Conservation (phyloP, 2,797 vertebrate genomes). For the Liasis olivaceus region DNA sequence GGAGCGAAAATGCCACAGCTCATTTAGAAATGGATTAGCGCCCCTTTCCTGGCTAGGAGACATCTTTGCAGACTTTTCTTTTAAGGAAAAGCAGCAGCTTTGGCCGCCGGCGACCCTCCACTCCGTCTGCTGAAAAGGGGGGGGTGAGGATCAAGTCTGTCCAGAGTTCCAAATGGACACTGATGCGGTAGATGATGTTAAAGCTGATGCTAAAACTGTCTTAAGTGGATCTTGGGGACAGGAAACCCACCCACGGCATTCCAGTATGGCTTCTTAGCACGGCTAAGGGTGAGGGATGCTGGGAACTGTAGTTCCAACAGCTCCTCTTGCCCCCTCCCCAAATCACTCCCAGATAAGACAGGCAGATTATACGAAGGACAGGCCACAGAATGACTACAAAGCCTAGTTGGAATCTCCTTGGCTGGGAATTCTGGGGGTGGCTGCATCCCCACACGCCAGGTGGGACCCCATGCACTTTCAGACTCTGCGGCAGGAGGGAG, state of each 20-base stretch:
- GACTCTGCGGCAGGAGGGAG: neutral
- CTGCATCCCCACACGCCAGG: too few relatives aligned
- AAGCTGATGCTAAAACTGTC: too few relatives aligned
- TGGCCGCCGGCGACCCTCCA: neutral
- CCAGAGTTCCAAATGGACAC: neutral
- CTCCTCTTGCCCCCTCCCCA: neutral
- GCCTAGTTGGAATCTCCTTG: neutral
- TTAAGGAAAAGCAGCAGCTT: neutral
- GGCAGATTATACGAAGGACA: neutral
- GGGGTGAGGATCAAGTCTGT: too few relatives aligned
- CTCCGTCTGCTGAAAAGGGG: neutral
- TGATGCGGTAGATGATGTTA: neutral
- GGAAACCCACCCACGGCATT: neutral
- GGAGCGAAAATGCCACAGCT: neutral
- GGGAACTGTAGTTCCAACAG: neutral
- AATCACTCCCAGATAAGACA: fast-evolving
- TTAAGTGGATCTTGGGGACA: neutral
- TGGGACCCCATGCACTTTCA: too few relatives aligned
- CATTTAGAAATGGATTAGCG: neutral
- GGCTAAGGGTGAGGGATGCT: neutral
- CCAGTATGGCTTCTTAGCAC: neutral
- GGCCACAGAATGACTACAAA: neutral
- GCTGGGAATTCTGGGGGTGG: neutral
- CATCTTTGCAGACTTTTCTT: too few relatives aligned
- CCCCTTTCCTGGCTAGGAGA: neutral